Base-by-base conservation (phyloP, 2,797 vertebrate species). In the Cyclura pinguis region DNA sequence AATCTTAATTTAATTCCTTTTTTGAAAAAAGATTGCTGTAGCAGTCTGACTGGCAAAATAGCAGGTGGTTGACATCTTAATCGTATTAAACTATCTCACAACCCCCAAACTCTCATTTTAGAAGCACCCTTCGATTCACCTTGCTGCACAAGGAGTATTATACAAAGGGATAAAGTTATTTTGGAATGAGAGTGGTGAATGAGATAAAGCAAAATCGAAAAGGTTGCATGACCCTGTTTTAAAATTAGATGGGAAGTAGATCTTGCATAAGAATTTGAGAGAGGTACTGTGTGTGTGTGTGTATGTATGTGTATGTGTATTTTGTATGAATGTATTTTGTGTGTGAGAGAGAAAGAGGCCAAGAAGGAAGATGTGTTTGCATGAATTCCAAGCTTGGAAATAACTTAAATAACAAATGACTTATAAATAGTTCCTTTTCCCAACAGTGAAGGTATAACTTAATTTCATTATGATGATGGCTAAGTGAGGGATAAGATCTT, bases 201-300 rank as follows among this genome's bases (percentile, higher is more conserved):
- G 32, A 73, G 47, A 73, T n/a, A 73, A 85, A 55, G 32, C 47
- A 77, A 32, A 42, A 47, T 72, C 62, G 52, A 52, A 80, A 88
- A 80, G 22, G 42, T 35, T 55, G 42, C 24, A 32, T 72, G 35
- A 55, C n/a, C 78, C 78, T 78, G 29, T 81, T 88, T 13, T 88
- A 67, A 64, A 81, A 57, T 47, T 84, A 90, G 81, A 87, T 52
- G 59, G 0, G 1, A 88, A 77, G 29, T 84, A 88, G 92, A 6
- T 74, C n/a, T 76, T 0, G 4, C 22, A 47, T 76, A 86, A 93
- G 67, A 72, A 86, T 72, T 38, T 6, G 52, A 74, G 67, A 57
- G 67, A 55, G 42, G 14, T 59, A 14, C 57, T 64, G 24, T 35
- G 0, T 18, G 90, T 74, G 52, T 4, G 88, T 73, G 52, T 20